Evolutionary conservation across 2,113 vertebrate genomes (phyloP).

Genomic region (Ceyx margarethae): DNA sequence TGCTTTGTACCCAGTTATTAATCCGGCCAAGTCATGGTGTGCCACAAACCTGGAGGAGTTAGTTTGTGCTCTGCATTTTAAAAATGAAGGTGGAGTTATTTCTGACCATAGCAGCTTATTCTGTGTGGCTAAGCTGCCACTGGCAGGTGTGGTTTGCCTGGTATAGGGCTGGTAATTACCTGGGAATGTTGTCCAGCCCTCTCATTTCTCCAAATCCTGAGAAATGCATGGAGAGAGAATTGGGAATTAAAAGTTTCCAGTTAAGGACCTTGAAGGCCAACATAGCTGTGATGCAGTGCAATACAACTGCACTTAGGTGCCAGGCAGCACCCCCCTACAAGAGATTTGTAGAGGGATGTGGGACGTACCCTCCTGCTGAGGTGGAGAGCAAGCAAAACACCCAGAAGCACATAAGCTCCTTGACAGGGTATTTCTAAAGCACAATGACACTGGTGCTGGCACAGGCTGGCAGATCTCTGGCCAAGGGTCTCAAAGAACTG

Average conservation of each 20-base stretch:
- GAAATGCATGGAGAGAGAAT: neutral
- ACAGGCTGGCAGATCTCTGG: neutral
- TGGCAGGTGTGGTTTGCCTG: neutral
- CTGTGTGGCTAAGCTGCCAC: neutral
- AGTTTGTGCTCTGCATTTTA: neutral
- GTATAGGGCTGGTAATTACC: neutral
- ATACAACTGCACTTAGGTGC: neutral
- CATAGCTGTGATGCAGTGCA: neutral
- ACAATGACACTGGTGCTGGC: neutral
- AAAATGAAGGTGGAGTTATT: neutral
- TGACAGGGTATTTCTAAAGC: neutral
- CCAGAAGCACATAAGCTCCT: neutral
- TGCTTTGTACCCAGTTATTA: neutral
- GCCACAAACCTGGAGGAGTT: neutral
- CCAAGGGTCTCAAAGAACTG: neutral
- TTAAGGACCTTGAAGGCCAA: neutral
- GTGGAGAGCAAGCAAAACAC: neutral
- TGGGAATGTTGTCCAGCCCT: neutral
- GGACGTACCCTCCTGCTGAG: rapidly evolving
- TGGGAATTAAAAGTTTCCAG: neutral
- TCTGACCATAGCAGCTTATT: neutral
- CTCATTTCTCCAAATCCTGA: neutral
- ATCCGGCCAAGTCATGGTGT: neutral
- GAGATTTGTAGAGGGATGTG: neutral
- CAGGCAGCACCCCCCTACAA: neutral